These are phyloP conservation scores for Hylaeus anthracinus DNA, from an alignment of 1,140 invertebrate genomes.

Conservation along the genomic window DNA sequence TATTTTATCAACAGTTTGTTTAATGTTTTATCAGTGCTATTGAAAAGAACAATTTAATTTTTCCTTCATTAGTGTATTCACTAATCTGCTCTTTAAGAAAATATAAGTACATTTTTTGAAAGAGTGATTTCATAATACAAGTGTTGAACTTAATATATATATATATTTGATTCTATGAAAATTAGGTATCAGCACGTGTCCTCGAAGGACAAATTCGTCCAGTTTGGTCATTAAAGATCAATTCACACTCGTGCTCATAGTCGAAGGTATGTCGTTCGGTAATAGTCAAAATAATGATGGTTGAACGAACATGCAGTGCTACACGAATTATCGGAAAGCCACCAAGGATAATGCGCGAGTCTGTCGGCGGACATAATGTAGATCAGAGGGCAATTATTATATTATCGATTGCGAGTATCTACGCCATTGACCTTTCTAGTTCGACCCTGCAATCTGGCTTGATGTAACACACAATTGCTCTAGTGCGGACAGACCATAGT, in stretches of 20 bases:
- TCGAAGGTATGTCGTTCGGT: not conserved
- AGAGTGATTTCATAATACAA: too few species aligned
- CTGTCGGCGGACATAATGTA: not conserved
- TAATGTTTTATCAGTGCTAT: too few species aligned
- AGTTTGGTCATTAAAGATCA: not conserved
- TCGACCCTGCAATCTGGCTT: not conserved
- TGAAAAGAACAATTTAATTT: too few species aligned
- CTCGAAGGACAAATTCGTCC: not conserved
- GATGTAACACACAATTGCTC: not conserved
- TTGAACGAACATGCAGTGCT: not conserved
- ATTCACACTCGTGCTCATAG: not conserved
- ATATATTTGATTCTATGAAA: not conserved
- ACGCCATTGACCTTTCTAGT: slow-evolving; percentile 41
- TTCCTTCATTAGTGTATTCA: too few species aligned
- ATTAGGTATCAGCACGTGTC: not conserved
- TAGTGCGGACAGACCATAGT: not conserved
- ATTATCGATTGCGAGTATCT: slow-evolving; percentile 40
- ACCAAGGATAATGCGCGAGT: not conserved
- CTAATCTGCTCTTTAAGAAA: too few species aligned
- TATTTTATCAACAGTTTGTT: too few species aligned
- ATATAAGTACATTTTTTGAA: too few species aligned
- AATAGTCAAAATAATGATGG: not conserved
- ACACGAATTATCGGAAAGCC: slow-evolving; percentile 7
- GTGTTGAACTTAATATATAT: not conserved
- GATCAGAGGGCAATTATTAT: slow-evolving; percentile 24